Evolutionary conservation across 1,140 invertebrate species (phyloP), one percentile per base, ranked within the genome.

Genomic region (Leucophenga varia): DNA sequence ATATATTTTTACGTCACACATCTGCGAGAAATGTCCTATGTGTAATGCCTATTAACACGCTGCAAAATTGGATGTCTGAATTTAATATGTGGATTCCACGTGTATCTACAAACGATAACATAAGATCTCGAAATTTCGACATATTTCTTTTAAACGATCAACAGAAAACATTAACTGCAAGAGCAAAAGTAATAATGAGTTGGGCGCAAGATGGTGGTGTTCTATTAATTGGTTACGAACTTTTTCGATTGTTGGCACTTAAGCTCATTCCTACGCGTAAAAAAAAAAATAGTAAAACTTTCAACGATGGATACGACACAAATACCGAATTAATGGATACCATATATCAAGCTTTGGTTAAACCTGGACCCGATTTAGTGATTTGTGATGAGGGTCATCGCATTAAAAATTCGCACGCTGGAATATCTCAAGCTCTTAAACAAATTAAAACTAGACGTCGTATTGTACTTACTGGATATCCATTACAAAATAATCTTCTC

Each of bases 11-110:
- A 55, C 80, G 93, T 40, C 86, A 92, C 67, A 97, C 94, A 1
- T 81, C 82, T n/a, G 89, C 90, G 5, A 91, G 86, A 68, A 90
- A 87, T 22, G 92, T 98, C 3, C 76, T 99, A 7, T 93, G 94
- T 64, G 97, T 99, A 55, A 97, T 98, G 81, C 97, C 97, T 1
- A 97, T 99, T 43, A 99, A 99, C 78, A 98, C 96, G 2, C 79
- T 99, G 42, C 95, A 99, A 78, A 99, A 99, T 80, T 99, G 97
- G 97, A 76, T 95, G 49, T 86, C 89, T 3, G 97, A 99, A 75
- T 98, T 97, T 68, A 96, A 98, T 69, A 92, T 93, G 85, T 99
- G 95, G 95, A 73, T 93, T 37, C 92, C 93, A 3, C 76, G 84
- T 38, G 81, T 83, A 37, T 63, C 70, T 0, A 31, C 51, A 7